These are phyloP conservation scores for Zaprionus gabonicus DNA, from an alignment of 1,140 invertebrate species.

Conservation along the genomic window DNA sequence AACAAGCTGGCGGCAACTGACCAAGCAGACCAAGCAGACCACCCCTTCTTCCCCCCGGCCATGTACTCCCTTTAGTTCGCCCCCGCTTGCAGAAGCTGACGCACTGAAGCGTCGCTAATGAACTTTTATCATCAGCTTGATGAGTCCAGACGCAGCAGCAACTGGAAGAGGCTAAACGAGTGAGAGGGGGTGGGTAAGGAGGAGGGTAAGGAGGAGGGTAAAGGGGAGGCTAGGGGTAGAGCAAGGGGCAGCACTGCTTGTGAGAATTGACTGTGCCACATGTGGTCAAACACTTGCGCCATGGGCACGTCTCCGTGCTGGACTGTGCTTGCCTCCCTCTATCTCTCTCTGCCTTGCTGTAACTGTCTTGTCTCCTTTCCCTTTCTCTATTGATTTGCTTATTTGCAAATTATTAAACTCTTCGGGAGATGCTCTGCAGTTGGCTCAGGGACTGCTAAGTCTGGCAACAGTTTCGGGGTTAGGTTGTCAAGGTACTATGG, in stretches of 20 bases:
- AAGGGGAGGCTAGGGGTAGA: background rate
- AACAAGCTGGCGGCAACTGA: conserved; percentile 65
- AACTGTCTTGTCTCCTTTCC: no score
- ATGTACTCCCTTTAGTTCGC: background rate
- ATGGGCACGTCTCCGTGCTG: background rate
- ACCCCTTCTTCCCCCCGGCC: conserved; percentile 4
- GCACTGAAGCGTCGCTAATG: conserved; percentile 76
- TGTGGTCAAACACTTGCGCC: conserved; percentile 5
- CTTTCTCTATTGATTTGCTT: background rate
- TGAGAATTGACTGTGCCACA: conserved; percentile 13
- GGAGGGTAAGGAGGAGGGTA: background rate
- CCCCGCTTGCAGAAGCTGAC: conserved; percentile 31
- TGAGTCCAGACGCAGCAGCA: conserved; percentile 6
- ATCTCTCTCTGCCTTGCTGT: background rate
- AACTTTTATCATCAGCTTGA: conserved; percentile 68
- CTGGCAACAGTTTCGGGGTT: no score
- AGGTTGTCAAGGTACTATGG: no score
- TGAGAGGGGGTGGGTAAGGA: background rate
- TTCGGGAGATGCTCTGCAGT: background rate
- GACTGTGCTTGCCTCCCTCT: no score
- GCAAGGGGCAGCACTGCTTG: background rate
- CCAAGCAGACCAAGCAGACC: conserved; percentile 22
- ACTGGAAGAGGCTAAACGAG: no score
- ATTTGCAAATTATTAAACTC: conserved; percentile 26
- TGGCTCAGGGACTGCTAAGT: background rate